phyloP scores from a whole-genome alignment of 2,888 invertebrate species.

The Ophion ventricosus region DNA sequence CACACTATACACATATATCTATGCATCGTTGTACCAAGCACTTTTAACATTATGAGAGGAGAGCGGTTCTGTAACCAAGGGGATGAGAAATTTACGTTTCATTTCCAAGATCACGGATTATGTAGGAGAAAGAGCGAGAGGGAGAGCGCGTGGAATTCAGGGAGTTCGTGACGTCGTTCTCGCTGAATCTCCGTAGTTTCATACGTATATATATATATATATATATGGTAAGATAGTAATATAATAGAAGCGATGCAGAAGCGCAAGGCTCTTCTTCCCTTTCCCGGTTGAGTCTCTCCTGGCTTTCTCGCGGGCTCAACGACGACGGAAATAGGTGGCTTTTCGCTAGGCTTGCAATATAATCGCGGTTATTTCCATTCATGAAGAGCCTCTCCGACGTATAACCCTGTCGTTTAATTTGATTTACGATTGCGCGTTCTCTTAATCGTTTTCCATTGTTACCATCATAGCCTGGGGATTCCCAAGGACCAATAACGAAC shows the following conservation, averaged over 20 bases:
- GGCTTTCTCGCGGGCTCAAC: conserved; percentile 13
- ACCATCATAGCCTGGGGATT: conserved; percentile 35
- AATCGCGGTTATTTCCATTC: conserved; percentile 71
- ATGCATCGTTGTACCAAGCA: not conserved
- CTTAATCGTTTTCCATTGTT: conserved; percentile 66
- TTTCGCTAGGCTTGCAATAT: conserved; percentile 57
- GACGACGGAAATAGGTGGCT: conserved; percentile 51
- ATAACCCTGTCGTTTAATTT: conserved; percentile 68
- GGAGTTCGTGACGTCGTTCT: conserved; percentile 49
- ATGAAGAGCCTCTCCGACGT: conserved; percentile 54
- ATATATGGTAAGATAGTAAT: conserved; percentile 46
- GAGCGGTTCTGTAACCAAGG: conserved; percentile 27
- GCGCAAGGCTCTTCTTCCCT: conserved; percentile 41
- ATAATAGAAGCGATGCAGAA: conserved; percentile 59
- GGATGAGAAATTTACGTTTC: conserved; percentile 64
- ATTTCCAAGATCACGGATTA: conserved; percentile 61
- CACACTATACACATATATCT: not conserved
- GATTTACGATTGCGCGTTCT: conserved; percentile 66
- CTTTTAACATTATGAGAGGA: conserved; percentile 45
- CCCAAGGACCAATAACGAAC: conserved; percentile 32
- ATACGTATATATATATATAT: conserved; percentile 14
- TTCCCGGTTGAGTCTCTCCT: conserved; percentile 1
- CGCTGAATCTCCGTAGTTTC: conserved; percentile 51
- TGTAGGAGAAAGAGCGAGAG: conserved; percentile 29
- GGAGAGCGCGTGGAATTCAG: conserved; percentile 12